Base-by-base conservation (phyloP, 1,140 invertebrate species). In the Coenobita brevimanus region DNA sequence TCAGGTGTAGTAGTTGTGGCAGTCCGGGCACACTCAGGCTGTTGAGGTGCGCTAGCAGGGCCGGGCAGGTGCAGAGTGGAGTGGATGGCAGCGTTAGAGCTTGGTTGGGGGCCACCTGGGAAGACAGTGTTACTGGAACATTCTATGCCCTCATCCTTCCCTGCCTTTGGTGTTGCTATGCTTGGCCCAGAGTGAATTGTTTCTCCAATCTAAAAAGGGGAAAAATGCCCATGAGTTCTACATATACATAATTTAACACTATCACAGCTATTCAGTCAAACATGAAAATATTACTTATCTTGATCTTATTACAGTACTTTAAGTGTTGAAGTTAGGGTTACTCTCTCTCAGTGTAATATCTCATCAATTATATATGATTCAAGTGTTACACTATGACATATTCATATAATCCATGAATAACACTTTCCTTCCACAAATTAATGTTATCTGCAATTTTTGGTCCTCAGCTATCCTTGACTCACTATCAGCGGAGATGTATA, bases 161-260 rank as follows among this genome's bases (percentile, higher is more conserved):
- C 33, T 46, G 64, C 38, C 79, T 76, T 46, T 60, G 62, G 73
- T 21, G 54, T 75, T 62, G 69, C 60, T 50, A 67, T 73, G 24
- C 57, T 79, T 78, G 83, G 83, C 50, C 83, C 83, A 79, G 83
- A 86, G 38, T 86, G 83, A 50, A 86, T 86, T 10, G 83, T 86
- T 41, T 86, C 83, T 54, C 83, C 83, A 86, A 86, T 86, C 83
- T 86, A 79, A 21, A 27, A 50, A 83, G 24, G 8, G 64, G 50
- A 27, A 64, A 79, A 67, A 79, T 27, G 54, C 13, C n/a, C 36
- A 57, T 4, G 21, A 50, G 10, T 24, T 2, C 27, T 46, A 76
- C 38, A 46, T 21, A 43, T 41, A 1, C 2, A 43, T 15, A 71
- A n/a, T n/a, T n/a, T n/a, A n/a, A n/a, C n/a, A n/a, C n/a, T n/a